Percentiles rank a stretch among this genome's conserved stretches.
phyloP scores from a whole-genome alignment of 2,888 invertebrate species.

The Argyresthia goedartella region DNA sequence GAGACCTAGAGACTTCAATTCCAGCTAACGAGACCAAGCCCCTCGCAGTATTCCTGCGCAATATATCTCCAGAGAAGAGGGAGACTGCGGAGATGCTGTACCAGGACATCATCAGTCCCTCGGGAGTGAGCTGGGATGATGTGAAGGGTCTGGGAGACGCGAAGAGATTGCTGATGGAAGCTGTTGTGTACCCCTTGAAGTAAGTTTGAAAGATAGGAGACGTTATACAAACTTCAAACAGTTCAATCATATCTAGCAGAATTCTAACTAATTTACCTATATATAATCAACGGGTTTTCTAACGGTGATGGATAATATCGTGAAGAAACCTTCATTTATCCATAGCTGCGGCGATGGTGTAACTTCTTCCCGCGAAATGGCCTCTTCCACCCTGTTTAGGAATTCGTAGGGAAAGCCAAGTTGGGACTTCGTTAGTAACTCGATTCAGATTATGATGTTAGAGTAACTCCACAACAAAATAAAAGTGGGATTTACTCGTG shows the following conservation, averaged over 20 bases:
- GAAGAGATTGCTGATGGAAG: constrained; percentile 85
- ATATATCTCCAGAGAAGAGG: constrained; percentile 67
- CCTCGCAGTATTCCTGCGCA: constrained; percentile 30
- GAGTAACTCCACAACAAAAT: too few species aligned
- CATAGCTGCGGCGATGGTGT: too few species aligned
- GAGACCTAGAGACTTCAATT: neutral
- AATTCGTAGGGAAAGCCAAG: too few species aligned
- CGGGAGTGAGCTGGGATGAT: constrained; percentile 83
- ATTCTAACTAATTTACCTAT: too few species aligned
- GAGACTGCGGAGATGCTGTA: constrained; percentile 76
- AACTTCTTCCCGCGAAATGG: too few species aligned
- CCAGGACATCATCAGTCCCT: constrained; percentile 73
- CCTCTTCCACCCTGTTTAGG: too few species aligned
- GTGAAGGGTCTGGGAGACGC: constrained; percentile 78
- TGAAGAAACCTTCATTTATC: too few species aligned
- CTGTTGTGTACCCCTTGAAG: constrained; percentile 79
- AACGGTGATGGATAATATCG: neutral
- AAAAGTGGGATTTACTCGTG: too few species aligned
- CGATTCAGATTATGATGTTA: too few species aligned
- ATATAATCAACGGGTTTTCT: neutral
- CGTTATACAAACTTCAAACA: too few species aligned
- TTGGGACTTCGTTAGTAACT: too few species aligned
- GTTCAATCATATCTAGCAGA: neutral
- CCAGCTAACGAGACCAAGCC: constrained; percentile 39
- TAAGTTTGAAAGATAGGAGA: neutral